Base-by-base conservation (phyloP, 2,888 invertebrate genomes). In the Sphaeridia pumilis region DNA sequence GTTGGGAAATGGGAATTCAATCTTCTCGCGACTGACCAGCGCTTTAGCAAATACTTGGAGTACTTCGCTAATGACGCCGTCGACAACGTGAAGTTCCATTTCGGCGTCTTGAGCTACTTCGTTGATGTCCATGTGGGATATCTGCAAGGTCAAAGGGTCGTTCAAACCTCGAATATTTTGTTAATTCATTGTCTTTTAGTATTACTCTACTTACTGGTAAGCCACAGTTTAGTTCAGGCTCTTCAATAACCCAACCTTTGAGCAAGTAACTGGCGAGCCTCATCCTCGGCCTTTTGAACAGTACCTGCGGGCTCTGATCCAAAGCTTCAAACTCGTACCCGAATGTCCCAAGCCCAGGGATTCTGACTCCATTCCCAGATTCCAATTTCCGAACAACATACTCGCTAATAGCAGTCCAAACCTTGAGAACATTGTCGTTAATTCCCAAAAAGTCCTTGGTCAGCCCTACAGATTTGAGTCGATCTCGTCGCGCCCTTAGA, bases 321-420 rank as follows among this genome's bases (percentile, higher is more conserved):
- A n/a, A n/a, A n/a, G n/a, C n/a, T n/a, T n/a, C n/a, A n/a, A n/a
- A n/a, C n/a, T n/a, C n/a, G 25, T 46, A 49, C 14, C 46, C 47
- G 35, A 58, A 52, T n/a, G 57, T 58, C n/a, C 61, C 58, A 4
- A 63, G 50, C 4, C 63, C 63, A 7, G 63, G 54, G 45, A 63
- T 57, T 35, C 38, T 52, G 2, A 58, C 57, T 12, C 57, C 63
- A 14, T 49, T 34, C 1, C 60, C 63, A 17, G 55, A 49, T 43
- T 54, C 53, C 43, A 60, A 31, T 49, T 59, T 58, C 1, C 50
- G 27, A 14, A 55, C 59, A 38, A 63, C 58, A 24, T 42, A 57
- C 36, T 57, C 54, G 1, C 55, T 55, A 7, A 60, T 54, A 10
- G 52, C 48, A 26, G 55, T 54, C 63, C 63, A 63, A 26, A 63